These are phyloP conservation scores for Tipula vernalis DNA, from an alignment of 2,888 invertebrate species.

Conservation along the genomic window DNA sequence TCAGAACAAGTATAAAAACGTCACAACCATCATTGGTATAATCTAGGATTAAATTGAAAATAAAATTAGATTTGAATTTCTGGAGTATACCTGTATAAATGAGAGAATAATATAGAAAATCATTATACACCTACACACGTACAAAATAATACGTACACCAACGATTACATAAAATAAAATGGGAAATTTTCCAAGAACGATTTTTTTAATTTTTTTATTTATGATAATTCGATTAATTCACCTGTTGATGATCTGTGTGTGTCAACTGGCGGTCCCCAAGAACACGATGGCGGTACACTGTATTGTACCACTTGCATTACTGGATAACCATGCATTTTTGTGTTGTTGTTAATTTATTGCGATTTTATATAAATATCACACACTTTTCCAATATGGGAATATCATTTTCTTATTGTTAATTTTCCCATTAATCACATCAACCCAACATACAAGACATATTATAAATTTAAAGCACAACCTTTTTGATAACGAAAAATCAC, in stretches of 20 bases:
- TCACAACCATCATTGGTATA: neutral
- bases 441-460: neutral
- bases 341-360: neutral
- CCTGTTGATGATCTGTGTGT: conserved; percentile 22
- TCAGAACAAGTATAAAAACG: no score
- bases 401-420: neutral
- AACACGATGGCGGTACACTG: conserved; percentile 39
- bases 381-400: neutral
- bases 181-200: neutral
- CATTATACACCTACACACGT: neutral
- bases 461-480: neutral
- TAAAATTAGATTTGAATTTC: neutral
- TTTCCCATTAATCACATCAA: neutral
- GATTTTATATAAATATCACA: neutral
- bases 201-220: neutral
- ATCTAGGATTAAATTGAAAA: neutral
- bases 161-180: neutral
- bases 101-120: neutral
- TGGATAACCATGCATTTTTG: conserved; percentile 46
- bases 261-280: conserved; percentile 28
- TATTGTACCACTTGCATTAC: conserved; percentile 53
- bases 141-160: neutral
- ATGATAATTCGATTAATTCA: conserved; percentile 12
- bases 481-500: neutral
- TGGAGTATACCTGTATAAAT: neutral